These are phyloP conservation scores for Drosophila multiciliata DNA, from an alignment of 2,888 invertebrate species.

Conservation along the genomic window DNA sequence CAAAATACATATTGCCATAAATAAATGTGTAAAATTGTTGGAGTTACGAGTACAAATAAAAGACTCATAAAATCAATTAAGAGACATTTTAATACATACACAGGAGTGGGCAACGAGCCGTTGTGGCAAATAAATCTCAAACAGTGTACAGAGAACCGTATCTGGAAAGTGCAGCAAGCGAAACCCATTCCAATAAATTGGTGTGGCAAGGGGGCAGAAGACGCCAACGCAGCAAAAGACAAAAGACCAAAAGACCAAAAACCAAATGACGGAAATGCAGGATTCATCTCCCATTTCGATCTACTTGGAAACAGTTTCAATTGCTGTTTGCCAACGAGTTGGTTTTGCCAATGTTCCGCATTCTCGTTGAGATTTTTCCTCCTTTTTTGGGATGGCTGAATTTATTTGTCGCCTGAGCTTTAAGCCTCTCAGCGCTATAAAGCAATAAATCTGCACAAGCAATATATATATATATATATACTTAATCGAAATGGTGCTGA, in stretches of 20 bases:
- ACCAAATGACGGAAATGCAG: conserved; percentile 53
- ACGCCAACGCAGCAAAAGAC: conserved; percentile 57
- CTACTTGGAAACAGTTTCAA: conserved; percentile 52
- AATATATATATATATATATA: neutral
- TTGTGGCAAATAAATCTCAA: conserved; percentile 63
- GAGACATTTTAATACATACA: conserved; percentile 20
- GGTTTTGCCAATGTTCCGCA: conserved; percentile 43
- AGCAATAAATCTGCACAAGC: conserved; percentile 62
- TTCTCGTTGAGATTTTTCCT: neutral
- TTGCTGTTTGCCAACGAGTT: conserved; percentile 39
- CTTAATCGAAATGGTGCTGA: neutral
- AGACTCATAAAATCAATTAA: conserved; percentile 48
- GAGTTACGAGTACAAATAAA: neutral
- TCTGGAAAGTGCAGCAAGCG: conserved; percentile 23
- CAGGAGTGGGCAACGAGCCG: conserved; percentile 10
- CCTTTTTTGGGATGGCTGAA: neutral
- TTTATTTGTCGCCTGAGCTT: conserved; percentile 34
- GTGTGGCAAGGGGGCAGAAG: conserved; percentile 21
- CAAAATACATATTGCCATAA: neutral
- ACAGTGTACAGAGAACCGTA: conserved; percentile 2
- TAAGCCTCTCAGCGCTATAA: conserved; percentile 50
- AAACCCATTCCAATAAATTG: conserved; percentile 62
- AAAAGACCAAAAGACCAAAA: conserved; percentile 50
- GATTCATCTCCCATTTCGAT: conserved; percentile 47
- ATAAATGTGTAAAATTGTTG: neutral